phyloP scores from a whole-genome alignment of 2,113 vertebrate species.

The Carassius carassius region DNA sequence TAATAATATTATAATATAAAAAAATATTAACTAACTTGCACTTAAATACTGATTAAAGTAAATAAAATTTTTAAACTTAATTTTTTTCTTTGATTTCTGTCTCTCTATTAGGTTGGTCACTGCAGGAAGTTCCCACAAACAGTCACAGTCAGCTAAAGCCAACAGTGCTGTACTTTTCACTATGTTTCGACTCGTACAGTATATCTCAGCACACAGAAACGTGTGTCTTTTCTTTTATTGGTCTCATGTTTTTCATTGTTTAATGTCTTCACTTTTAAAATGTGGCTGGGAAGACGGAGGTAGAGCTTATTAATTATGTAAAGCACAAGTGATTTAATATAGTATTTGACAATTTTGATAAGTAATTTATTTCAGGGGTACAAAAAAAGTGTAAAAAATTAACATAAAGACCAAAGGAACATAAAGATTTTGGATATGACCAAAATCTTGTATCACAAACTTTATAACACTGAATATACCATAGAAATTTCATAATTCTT shows the following conservation, averaged over 20 bases:
- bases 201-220: not conserved
- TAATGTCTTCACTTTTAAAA: not conserved
- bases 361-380: not conserved
- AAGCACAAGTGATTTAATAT: not conserved
- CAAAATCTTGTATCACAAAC: too few relatives aligned
- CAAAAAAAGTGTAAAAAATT: not conserved
- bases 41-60: too few relatives aligned
- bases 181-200: not conserved
- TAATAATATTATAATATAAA: too few relatives aligned
- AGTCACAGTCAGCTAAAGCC: not conserved
- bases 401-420: too few relatives aligned
- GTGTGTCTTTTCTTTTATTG: not conserved
- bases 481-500: too few relatives aligned
- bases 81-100: too few relatives aligned
- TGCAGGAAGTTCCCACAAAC: not conserved
- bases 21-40: too few relatives aligned
- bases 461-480: too few relatives aligned
- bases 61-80: too few relatives aligned
- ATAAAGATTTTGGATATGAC: too few relatives aligned
- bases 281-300: not conserved
- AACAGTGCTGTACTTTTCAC: not conserved
- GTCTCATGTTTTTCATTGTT: not conserved
- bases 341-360: not conserved
- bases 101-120: not conserved
- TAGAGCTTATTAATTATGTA: not conserved